phyloP scores from a whole-genome alignment of 2,888 invertebrate genomes.

The Epinotia demarniana region DNA sequence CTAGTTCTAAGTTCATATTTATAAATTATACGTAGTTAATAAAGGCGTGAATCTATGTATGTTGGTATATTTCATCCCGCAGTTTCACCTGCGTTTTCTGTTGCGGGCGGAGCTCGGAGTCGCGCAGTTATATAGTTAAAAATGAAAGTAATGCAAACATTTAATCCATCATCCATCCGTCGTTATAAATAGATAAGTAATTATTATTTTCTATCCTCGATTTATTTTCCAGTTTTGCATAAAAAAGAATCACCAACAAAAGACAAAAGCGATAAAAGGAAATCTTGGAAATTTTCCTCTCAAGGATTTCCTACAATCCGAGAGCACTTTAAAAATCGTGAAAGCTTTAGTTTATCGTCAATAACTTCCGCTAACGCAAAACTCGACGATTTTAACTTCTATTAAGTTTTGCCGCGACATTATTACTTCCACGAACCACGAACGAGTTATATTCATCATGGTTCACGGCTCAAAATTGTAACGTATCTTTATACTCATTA shows the following conservation, averaged over 20 bases:
- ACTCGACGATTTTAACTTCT: constrained; percentile 13
- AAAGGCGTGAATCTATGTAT: too few relatives aligned
- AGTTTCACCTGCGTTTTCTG: too few relatives aligned
- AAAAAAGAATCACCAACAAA: not conserved
- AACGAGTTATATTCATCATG: constrained; percentile 15
- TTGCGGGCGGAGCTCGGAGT: too few relatives aligned
- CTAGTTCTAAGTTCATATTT: too few relatives aligned
- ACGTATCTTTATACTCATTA: not conserved
- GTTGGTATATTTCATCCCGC: too few relatives aligned
- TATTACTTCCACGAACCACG: not conserved
- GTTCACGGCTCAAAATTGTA: constrained; percentile 2
- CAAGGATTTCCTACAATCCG: not conserved
- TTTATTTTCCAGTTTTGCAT: not conserved
- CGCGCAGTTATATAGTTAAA: too few relatives aligned
- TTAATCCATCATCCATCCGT: not conserved
- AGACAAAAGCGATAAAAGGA: not conserved
- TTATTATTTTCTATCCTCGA: not conserved
- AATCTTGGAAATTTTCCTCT: not conserved
- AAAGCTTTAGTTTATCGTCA: constrained; percentile 14
- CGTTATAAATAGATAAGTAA: not conserved
- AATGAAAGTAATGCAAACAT: not conserved
- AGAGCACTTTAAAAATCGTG: constrained; percentile 11
- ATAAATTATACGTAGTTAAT: too few relatives aligned
- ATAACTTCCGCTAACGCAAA: constrained; percentile 4
- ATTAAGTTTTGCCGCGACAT: constrained; percentile 5